Percentiles rank a stretch among this genome's conserved stretches.
These are phyloP conservation scores for Pararge aegeria DNA, from an alignment of 1,140 invertebrate species.

Conservation along the genomic window DNA sequence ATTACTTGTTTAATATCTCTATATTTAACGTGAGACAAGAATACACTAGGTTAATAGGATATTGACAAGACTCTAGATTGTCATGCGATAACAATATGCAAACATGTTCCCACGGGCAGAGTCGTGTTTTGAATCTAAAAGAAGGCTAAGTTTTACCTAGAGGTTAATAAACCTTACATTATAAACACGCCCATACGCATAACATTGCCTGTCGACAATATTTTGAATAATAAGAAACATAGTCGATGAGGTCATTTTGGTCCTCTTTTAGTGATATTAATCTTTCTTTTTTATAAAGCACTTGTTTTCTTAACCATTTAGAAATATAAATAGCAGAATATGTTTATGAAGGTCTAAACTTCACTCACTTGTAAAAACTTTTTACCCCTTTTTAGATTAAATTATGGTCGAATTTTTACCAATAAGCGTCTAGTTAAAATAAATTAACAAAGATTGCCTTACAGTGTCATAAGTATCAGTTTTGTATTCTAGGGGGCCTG, in stretches of 20 bases:
- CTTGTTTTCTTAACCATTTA: too few relatives aligned
- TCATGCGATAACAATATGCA: slow-evolving; percentile 17
- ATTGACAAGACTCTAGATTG: slow-evolving; percentile 3
- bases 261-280: too few relatives aligned
- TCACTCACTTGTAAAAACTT: too few relatives aligned
- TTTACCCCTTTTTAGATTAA: too few relatives aligned
- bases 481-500: slow-evolving; percentile 26
- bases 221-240: slow-evolving; percentile 3
- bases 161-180: slow-evolving; percentile 26
- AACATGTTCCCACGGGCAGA: slow-evolving; percentile 18
- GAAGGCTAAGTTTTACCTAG: slow-evolving; percentile 13
- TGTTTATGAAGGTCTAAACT: too few relatives aligned
- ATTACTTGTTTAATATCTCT: too few relatives aligned
- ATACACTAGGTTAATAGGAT: slow-evolving; percentile 15
- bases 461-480: slow-evolving; percentile 11
- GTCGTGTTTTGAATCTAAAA: slow-evolving; percentile 26
- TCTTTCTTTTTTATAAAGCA: too few relatives aligned
- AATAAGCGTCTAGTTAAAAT: too few relatives aligned
- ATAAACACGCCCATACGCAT: slow-evolving; percentile 13
- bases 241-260: not conserved
- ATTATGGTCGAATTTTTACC: too few relatives aligned
- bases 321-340: too few relatives aligned
- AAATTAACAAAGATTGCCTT: not conserved
- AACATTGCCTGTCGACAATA: slow-evolving; percentile 5
- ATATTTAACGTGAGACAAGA: too few relatives aligned